Percentiles rank a stretch among this genome's conserved stretches.
These are phyloP conservation scores for Apodemia hepburni DNA, from an alignment of 2,888 invertebrate genomes.

Conservation along the genomic window DNA sequence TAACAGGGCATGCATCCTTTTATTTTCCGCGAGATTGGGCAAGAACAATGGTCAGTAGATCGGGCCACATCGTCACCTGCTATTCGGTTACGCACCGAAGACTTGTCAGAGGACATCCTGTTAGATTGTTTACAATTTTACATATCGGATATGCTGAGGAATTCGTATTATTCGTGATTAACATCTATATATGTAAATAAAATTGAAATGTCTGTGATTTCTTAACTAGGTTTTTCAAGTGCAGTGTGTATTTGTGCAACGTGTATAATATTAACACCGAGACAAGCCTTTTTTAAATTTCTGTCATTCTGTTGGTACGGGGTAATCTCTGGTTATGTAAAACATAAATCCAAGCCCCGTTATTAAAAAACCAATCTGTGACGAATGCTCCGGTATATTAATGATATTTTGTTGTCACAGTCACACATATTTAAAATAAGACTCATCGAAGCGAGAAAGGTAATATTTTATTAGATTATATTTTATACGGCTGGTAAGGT, in stretches of 20 bases:
- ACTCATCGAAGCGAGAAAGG: background rate
- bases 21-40: constrained; percentile 33
- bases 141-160: background rate
- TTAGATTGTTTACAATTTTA: constrained; percentile 1
- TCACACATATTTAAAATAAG: background rate
- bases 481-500: constrained; percentile 1
- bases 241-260: too few species aligned
- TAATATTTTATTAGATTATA: background rate
- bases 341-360: background rate
- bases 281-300: too few species aligned
- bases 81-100: constrained; percentile 15
- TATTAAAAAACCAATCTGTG: background rate
- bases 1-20: constrained; percentile 33
- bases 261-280: too few species aligned
- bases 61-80: constrained; percentile 18
- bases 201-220: too few species aligned
- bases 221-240: too few species aligned
- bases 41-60: constrained; percentile 25
- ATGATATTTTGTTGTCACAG: background rate
- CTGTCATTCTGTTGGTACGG: too few species aligned
- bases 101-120: background rate
- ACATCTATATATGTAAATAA: too few species aligned
- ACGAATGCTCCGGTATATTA: background rate
- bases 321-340: too few species aligned
- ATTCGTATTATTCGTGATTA: too few species aligned